These are phyloP conservation scores for Volucella inflata DNA, from an alignment of 2,888 invertebrate genomes.

Conservation along the genomic window DNA sequence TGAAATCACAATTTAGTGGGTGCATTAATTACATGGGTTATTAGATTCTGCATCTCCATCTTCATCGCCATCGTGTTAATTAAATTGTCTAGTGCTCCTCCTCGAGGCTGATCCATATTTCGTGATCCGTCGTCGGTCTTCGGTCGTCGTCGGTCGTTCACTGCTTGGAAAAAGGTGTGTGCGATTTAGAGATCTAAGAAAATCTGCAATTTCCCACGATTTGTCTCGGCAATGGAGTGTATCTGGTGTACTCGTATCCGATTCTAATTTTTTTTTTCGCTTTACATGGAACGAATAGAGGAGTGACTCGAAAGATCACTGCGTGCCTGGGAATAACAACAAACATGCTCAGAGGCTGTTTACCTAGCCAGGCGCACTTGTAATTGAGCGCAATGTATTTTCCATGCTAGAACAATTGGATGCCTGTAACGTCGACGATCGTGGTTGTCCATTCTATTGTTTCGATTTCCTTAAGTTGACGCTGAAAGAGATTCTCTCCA, in stretches of 20 bases:
- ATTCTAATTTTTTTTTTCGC: conserved; percentile 40
- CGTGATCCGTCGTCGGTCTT: conserved; percentile 27
- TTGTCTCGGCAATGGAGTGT: conserved; percentile 53
- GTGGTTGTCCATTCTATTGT: conserved; percentile 57
- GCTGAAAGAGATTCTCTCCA: conserved; percentile 2
- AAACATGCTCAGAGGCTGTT: conserved; percentile 55
- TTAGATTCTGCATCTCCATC: conserved; percentile 70
- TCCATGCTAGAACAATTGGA: conserved; percentile 52
- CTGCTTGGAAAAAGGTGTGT: conserved; percentile 33
- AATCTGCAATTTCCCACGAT: conserved; percentile 66
- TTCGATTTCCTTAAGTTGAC: conserved; percentile 36
- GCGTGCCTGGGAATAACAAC: conserved; percentile 63
- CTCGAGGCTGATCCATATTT: conserved; percentile 49
- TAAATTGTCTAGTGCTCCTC: conserved; percentile 63
- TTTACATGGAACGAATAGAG: conserved; percentile 3
- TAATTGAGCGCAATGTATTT: conserved; percentile 60
- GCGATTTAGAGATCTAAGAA: conserved; percentile 11
- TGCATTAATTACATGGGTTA: conserved; percentile 74
- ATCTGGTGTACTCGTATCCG: conserved; percentile 32
- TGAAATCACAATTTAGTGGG: conserved; percentile 69
- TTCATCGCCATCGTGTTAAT: conserved; percentile 66
- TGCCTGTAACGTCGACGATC: conserved; percentile 1
- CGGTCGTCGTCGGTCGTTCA: too few species aligned
- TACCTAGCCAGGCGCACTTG: conserved; percentile 35
- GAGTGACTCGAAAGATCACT: conserved; percentile 70